These are phyloP conservation scores for Girardia tigrina DNA, from an alignment of 2,888 invertebrate genomes.

Conservation along the genomic window DNA sequence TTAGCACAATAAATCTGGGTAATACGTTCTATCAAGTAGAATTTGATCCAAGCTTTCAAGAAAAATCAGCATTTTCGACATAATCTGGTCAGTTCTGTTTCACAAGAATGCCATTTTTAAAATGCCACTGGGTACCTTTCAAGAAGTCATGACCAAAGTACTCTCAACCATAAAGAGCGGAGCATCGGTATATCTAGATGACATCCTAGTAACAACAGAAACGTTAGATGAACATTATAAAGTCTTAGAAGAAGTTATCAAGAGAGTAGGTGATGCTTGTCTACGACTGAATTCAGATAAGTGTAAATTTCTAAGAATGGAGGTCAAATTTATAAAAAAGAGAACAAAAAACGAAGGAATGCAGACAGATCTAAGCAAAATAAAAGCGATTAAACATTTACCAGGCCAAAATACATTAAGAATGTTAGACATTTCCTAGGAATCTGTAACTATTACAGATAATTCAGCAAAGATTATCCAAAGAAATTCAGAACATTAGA, in stretches of 20 bases:
- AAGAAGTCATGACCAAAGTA: too few species aligned
- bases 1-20: conserved; percentile 36
- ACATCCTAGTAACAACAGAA: not conserved
- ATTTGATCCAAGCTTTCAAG: conserved; percentile 1
- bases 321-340: not conserved
- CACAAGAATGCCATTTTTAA: too few species aligned
- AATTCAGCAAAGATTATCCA: too few species aligned
- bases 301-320: not conserved
- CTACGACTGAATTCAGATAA: not conserved
- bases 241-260: not conserved
- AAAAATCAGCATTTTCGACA: conserved; percentile 38
- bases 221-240: not conserved
- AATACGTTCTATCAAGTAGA: conserved; percentile 36
- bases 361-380: not conserved
- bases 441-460: too few species aligned
- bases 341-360: not conserved
- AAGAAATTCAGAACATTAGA: too few species aligned
- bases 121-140: too few species aligned
- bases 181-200: not conserved
- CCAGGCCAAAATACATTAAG: too few species aligned
- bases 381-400: not conserved
- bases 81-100: not conserved
- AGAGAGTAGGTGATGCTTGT: not conserved
- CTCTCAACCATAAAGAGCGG: not conserved
- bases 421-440: too few species aligned